Conservation (phyloP, 2,888 invertebrate genomes). For the Protodeltote pygarga region DNA sequence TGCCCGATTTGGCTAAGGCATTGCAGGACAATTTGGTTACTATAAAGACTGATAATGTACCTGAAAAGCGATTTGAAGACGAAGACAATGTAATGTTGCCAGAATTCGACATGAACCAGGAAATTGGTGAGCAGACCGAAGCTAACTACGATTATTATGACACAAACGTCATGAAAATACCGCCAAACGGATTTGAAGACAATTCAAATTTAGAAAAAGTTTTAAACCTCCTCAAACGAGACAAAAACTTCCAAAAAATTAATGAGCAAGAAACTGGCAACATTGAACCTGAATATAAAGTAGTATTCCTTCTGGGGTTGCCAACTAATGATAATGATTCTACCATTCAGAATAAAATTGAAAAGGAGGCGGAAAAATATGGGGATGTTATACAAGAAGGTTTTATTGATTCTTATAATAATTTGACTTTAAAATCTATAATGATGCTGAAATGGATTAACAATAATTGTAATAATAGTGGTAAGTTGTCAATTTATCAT, state of each 20-base stretch:
- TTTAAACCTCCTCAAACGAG: conserved; percentile 60
- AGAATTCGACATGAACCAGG: conserved; percentile 80
- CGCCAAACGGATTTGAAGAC: conserved; percentile 73
- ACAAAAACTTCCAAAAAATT: conserved; percentile 59
- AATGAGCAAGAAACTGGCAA: conserved; percentile 43
- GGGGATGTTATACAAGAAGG: conserved; percentile 94
- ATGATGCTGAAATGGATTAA: conserved; percentile 94
- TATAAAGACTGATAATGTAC: conserved; percentile 61
- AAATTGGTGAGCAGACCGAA: conserved; percentile 65
- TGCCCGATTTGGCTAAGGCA: conserved; percentile 75
- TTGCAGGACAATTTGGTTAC: conserved; percentile 63
- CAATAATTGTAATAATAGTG: conserved; percentile 88
- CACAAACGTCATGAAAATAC: conserved; percentile 81
- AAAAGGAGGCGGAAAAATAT: conserved; percentile 89
- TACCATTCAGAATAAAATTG: conserved; percentile 88
- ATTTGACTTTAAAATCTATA: conserved; percentile 94
- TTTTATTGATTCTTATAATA: conserved; percentile 94
- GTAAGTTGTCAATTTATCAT: too few species aligned
- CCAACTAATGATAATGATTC: conserved; percentile 86
- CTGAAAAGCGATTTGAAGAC: conserved; percentile 71
- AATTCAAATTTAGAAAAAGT: conserved; percentile 65
- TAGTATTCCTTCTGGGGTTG: conserved; percentile 87
- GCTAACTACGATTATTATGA: conserved; percentile 69
- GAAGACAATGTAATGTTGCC: conserved; percentile 67
- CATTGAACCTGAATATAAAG: conserved; percentile 65